phyloP scores from a whole-genome alignment of 2,113 vertebrate genomes.

The Athene noctua region DNA sequence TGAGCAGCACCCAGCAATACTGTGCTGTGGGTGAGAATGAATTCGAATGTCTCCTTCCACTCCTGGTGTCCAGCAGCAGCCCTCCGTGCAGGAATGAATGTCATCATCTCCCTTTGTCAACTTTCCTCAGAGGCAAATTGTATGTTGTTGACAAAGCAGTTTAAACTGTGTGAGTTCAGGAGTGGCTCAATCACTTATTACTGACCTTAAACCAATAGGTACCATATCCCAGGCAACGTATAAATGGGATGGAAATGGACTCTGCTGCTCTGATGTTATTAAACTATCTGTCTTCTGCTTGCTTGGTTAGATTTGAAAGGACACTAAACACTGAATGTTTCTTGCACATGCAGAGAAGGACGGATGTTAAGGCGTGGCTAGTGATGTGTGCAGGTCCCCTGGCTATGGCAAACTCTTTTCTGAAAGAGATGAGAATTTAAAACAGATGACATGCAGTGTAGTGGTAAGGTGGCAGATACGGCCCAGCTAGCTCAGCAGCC shows the following conservation, averaged over 20 bases:
- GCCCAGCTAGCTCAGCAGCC: background rate
- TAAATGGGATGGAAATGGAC: background rate
- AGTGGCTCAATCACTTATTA: background rate
- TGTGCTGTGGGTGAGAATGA: background rate
- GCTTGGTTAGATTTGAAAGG: background rate
- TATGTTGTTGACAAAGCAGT: background rate
- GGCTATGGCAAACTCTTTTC: background rate
- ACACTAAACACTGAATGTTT: background rate
- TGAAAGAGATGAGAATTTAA: background rate
- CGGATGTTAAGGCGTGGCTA: background rate
- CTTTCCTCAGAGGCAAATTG: background rate
- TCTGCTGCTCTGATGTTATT: constrained; percentile 2
- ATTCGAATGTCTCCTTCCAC: background rate
- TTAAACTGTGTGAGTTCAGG: background rate
- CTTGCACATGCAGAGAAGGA: background rate
- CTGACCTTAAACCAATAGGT: background rate
- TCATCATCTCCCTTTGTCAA: background rate
- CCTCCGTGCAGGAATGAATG: background rate
- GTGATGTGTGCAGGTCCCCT: background rate
- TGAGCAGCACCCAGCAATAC: background rate
- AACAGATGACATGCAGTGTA: background rate
- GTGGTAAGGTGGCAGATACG: background rate
- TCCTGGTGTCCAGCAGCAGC: background rate
- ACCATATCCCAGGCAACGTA: background rate
- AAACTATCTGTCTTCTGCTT: background rate